Conservation (phyloP, 2,113 vertebrate genomes). For the Tamias sibiricus region DNA sequence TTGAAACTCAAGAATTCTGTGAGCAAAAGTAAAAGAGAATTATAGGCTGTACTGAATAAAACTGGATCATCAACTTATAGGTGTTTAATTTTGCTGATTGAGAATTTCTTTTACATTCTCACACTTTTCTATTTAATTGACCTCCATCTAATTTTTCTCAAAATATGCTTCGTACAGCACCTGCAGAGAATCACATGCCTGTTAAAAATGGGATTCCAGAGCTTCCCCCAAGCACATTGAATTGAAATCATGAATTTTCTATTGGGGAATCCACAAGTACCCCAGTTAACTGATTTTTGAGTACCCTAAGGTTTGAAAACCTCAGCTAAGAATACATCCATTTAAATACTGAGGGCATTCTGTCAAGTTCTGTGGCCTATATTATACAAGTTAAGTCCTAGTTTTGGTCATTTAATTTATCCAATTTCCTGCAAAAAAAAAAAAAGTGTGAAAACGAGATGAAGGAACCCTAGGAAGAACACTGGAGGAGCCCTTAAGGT, state of each 20-base stretch:
- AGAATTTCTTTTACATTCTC: not conserved
- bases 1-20: not conserved
- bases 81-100: not conserved
- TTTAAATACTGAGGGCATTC: not conserved
- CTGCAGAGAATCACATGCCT: not conserved
- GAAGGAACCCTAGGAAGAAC: not conserved
- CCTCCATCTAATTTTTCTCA: not conserved
- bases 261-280: not conserved
- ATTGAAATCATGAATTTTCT: not conserved
- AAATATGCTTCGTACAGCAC: not conserved
- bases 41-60: not conserved
- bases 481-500: not conserved
- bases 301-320: not conserved
- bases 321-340: not conserved
- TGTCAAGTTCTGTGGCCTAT: not conserved
- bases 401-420: constrained; percentile 12
- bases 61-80: not conserved
- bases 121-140: not conserved
- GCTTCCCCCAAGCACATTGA: not conserved
- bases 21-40: not conserved
- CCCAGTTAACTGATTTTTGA: not conserved
- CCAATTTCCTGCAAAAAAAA: constrained; percentile 38
- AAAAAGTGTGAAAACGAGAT: not conserved
- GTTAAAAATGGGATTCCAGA: not conserved
- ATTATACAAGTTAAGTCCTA: not conserved